A percentile compares a stretch with the other conserved stretches of the same genome.
phyloP scores from a whole-genome alignment of 2,797 vertebrate genomes.

The Glyptemys insculpta region DNA sequence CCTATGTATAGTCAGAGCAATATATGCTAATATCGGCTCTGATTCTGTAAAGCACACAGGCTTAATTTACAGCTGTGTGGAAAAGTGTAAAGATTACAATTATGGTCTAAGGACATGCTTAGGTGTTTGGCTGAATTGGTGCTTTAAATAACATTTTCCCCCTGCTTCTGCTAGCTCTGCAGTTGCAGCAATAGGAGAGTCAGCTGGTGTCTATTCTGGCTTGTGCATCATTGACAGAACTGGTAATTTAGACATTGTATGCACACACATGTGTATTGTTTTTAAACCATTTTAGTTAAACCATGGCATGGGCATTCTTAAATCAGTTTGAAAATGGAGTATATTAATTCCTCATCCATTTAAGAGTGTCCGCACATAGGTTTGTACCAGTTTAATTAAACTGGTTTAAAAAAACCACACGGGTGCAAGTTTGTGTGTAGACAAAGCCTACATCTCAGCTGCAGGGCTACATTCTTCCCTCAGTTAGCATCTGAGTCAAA shows the following conservation, averaged over 20 bases:
- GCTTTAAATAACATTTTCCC: neutral
- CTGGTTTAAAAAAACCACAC: neutral
- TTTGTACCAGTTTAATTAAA: neutral
- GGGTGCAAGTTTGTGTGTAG: neutral
- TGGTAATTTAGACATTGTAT: neutral
- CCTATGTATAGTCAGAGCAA: neutral
- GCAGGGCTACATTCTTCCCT: neutral
- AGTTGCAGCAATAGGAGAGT: neutral
- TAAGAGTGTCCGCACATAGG: accelerated
- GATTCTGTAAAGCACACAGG: neutral
- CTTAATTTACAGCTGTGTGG: neutral
- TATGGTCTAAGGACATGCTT: neutral
- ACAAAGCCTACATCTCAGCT: neutral
- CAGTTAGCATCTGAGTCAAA: conserved; percentile 14
- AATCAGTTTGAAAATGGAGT: neutral
- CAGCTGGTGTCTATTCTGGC: neutral
- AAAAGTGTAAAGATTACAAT: neutral
- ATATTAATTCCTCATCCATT: neutral
- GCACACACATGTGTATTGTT: neutral
- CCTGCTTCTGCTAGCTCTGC: neutral
- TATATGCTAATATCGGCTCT: neutral
- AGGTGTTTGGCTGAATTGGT: neutral
- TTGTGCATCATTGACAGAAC: neutral
- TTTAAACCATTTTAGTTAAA: neutral
- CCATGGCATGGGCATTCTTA: neutral